Conservation (phyloP, 2,113 vertebrate species). For the Parotia lawesii region DNA sequence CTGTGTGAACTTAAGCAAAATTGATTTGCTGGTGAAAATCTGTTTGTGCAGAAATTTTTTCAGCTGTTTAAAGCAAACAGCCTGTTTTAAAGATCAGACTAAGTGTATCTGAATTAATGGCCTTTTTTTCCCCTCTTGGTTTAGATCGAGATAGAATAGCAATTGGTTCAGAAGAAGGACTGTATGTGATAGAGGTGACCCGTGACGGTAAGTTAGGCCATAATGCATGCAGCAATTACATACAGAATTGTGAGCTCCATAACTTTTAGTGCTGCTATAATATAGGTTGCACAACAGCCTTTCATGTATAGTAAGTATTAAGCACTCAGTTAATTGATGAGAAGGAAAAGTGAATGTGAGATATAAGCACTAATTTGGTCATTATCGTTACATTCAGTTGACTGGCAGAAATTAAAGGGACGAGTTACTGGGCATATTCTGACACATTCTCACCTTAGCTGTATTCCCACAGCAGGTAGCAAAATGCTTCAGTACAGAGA, state of each 20-base stretch:
- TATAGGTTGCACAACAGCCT: background rate
- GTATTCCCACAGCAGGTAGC: background rate
- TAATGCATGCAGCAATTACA: background rate
- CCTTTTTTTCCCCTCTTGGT: background rate
- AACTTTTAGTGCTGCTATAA: background rate
- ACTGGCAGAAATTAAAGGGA: background rate
- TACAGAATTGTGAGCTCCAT: background rate
- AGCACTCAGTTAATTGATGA: background rate
- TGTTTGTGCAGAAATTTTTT: background rate
- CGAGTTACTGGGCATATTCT: background rate
- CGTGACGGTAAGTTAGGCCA: conserved; percentile 83
- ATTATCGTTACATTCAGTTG: background rate
- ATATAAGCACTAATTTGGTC: background rate
- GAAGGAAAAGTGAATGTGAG: background rate
- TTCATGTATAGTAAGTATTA: background rate
- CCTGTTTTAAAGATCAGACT: background rate
- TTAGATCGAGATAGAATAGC: conserved; percentile 91
- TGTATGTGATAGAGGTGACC: conserved; percentile 93
- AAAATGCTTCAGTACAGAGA: background rate
- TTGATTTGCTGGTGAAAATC: background rate
- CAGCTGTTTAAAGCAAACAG: background rate
- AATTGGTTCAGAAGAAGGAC: conserved; percentile 91
- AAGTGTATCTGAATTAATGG: background rate
- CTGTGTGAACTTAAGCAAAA: background rate
- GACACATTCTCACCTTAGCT: background rate